These are phyloP conservation scores for Harpalus rubripes DNA, from an alignment of 2,888 invertebrate genomes.

Conservation along the genomic window DNA sequence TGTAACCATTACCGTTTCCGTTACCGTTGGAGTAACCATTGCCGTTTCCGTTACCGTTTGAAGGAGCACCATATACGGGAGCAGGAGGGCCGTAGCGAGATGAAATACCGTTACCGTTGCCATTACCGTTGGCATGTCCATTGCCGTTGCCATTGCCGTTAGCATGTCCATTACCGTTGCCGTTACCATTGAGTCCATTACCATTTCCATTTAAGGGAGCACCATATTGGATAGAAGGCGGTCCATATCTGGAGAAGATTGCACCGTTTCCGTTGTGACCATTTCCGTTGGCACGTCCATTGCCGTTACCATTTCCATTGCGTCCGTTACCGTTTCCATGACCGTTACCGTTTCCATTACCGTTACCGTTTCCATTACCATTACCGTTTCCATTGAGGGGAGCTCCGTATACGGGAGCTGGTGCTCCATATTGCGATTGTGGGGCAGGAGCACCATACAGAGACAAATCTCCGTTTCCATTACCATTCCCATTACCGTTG, in stretches of 20 bases:
- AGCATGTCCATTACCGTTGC: slow-evolving; percentile 69
- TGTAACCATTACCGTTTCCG: slow-evolving; percentile 64
- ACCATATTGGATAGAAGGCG: slow-evolving; percentile 70
- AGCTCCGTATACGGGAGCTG: slow-evolving; percentile 54
- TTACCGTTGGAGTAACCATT: slow-evolving; percentile 58
- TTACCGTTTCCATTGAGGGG: slow-evolving; percentile 67
- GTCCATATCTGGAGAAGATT: slow-evolving; percentile 70
- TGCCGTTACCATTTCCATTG: slow-evolving; percentile 54
- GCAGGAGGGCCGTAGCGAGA: slow-evolving; percentile 68
- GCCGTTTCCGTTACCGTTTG: slow-evolving; percentile 68
- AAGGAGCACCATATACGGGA: slow-evolving; percentile 69
- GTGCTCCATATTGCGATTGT: slow-evolving; percentile 50
- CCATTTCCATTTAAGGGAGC: slow-evolving; percentile 70
- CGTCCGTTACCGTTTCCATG: slow-evolving; percentile 59
- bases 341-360: slow-evolving; percentile 53
- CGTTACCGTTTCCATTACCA: slow-evolving; percentile 36
- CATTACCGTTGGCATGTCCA: slow-evolving; percentile 42
- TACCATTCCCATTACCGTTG: slow-evolving; percentile 68
- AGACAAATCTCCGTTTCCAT: slow-evolving; percentile 68
- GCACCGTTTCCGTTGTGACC: slow-evolving; percentile 33
- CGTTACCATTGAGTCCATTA: slow-evolving; percentile 67
- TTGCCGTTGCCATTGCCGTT: slow-evolving; percentile 32
- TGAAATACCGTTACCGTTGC: slow-evolving; percentile 69
- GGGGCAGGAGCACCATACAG: slow-evolving; percentile 69
- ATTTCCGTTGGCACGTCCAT: slow-evolving; percentile 44